These are phyloP conservation scores for Mylabris phalerata DNA, from an alignment of 1,140 invertebrate species.

Conservation along the genomic window DNA sequence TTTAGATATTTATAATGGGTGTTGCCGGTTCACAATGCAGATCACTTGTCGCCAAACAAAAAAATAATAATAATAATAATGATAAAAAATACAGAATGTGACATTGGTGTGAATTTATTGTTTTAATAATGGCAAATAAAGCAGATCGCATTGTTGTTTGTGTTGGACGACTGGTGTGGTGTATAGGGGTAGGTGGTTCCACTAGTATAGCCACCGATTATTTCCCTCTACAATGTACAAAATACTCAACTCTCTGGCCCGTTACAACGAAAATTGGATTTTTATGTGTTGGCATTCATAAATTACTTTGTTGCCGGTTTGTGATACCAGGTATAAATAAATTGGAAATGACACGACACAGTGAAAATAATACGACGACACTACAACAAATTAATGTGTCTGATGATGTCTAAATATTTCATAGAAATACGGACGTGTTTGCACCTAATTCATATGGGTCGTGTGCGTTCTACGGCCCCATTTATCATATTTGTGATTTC, in stretches of 20 bases:
- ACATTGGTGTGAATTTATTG: constrained; percentile 41
- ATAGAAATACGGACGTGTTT: constrained; percentile 7
- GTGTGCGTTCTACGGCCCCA: no score
- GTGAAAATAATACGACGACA: constrained; percentile 17
- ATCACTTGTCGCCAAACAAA: constrained; percentile 39
- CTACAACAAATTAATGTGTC: constrained; percentile 18
- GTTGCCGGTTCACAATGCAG: constrained; percentile 38
- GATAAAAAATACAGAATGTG: constrained; percentile 36
- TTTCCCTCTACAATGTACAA: constrained; percentile 11
- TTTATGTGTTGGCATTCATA: constrained; percentile 35
- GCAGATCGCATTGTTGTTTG: constrained; percentile 30
- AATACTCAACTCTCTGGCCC: neutral
- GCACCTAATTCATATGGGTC: neutral
- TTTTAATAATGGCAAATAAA: constrained; percentile 45
- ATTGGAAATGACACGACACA: constrained; percentile 23
- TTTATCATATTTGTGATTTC: no score
- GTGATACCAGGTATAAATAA: constrained; percentile 17
- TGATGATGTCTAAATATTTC: constrained; percentile 19
- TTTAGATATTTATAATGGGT: constrained; percentile 43
- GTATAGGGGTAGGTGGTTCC: neutral
- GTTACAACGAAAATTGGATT: constrained; percentile 37
- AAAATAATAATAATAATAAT: constrained; percentile 32
- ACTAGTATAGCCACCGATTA: constrained; percentile 7
- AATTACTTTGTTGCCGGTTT: constrained; percentile 24
- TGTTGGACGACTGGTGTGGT: neutral